Percentiles rank a stretch among this genome's conserved stretches.
Conservation (phyloP, 92 coral and sea anemone species). For the Scolanthus callimorphus region DNA sequence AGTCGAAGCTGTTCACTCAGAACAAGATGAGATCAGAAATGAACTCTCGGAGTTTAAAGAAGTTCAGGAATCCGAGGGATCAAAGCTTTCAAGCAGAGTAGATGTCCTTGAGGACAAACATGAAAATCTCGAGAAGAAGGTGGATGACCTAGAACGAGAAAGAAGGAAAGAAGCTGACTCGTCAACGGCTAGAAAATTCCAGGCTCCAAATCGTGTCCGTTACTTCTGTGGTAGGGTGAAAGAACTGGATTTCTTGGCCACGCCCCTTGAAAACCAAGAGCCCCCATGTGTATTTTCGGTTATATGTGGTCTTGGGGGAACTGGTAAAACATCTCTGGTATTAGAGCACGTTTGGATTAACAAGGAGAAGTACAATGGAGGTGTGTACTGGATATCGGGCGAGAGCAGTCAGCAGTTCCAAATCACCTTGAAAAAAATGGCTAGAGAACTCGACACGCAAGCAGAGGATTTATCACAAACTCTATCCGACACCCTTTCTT, state of each 20-base stretch:
- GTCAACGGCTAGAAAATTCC: slow-evolving; percentile 12
- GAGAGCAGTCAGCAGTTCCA: slow-evolving; percentile 54
- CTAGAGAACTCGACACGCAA: slow-evolving; percentile 55
- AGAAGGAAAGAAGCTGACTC: background rate
- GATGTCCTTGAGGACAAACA: slow-evolving; percentile 16
- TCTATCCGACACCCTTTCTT: slow-evolving; percentile 48
- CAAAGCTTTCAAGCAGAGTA: slow-evolving; percentile 4
- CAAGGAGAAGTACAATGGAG: slow-evolving; percentile 57
- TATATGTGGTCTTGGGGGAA: slow-evolving; percentile 82
- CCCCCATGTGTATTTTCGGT: slow-evolving; percentile 34
- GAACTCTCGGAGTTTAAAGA: slow-evolving; percentile 12
- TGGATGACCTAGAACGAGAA: slow-evolving; percentile 31
- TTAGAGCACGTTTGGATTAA: slow-evolving; percentile 62
- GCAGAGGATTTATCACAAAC: slow-evolving; percentile 44
- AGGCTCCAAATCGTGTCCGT: slow-evolving; percentile 50
- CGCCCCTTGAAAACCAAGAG: slow-evolving; percentile 8
- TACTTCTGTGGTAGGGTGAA: slow-evolving; percentile 54
- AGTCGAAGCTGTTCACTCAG: background rate
- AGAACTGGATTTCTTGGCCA: slow-evolving; percentile 32
- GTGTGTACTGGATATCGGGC: slow-evolving; percentile 89
- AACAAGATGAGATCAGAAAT: background rate
- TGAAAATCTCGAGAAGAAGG: slow-evolving; percentile 18
- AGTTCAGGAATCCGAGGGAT: slow-evolving; percentile 4
- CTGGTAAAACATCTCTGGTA: slow-evolving; percentile 82
- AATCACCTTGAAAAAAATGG: slow-evolving; percentile 59